Percentiles rank a stretch among this genome's conserved stretches.
Evolutionary conservation across 1,140 invertebrate genomes (phyloP).

Genomic region (Drosophila parvula): DNA sequence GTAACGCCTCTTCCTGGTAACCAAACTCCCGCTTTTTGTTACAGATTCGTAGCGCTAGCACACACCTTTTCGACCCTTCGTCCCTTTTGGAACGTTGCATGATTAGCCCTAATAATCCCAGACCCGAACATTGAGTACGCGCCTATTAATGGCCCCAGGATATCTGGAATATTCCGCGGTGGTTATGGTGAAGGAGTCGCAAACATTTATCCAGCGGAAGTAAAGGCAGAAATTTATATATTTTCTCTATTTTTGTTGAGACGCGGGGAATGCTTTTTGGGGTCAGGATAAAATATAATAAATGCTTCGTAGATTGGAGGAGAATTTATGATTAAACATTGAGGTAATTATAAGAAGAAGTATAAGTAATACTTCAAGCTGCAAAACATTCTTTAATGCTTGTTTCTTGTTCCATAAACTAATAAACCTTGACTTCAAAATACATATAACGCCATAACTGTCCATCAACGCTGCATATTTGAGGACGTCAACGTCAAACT

Average conservation of each 20-base stretch:
- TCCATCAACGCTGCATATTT: conserved; percentile 20
- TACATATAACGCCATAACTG: conserved; percentile 1
- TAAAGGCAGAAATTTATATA: conserved; percentile 31
- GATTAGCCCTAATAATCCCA: conserved; percentile 69
- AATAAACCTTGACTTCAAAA: conserved; percentile 1
- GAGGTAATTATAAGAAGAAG: background rate
- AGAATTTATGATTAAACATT: conserved; percentile 7
- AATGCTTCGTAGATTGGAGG: conserved; percentile 19
- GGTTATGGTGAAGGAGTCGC: conserved; percentile 5
- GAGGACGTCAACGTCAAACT: conserved; percentile 16
- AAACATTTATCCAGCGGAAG: conserved; percentile 36
- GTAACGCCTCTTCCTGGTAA: conserved; percentile 78
- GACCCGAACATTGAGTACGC: conserved; percentile 51
- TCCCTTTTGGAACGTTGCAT: conserved; percentile 55
- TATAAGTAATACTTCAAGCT: background rate
- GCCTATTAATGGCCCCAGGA: conserved; percentile 56
- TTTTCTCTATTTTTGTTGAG: background rate
- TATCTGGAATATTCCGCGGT: conserved; percentile 26
- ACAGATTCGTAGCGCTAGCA: conserved; percentile 64
- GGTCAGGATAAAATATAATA: conserved; percentile 28
- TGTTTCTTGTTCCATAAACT: background rate
- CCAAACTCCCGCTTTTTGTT: conserved; percentile 69
- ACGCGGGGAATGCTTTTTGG: conserved; percentile 39
- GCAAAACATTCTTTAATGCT: background rate
- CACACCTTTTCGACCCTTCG: conserved; percentile 36